Base-by-base conservation (phyloP, 2,797 vertebrate species). In the Darevskia nairensis region DNA sequence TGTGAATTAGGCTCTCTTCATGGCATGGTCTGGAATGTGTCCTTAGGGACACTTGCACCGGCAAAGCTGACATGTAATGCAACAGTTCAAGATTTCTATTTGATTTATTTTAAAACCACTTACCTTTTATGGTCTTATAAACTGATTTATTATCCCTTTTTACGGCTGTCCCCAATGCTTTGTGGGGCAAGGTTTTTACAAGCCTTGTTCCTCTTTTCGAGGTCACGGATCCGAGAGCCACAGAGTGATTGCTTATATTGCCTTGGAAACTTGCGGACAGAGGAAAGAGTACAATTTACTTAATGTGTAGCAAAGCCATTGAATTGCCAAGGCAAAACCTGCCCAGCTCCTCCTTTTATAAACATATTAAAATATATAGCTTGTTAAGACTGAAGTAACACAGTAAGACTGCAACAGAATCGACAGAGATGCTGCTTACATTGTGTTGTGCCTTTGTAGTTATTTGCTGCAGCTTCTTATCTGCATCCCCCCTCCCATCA, bases 181-280 rank as follows among this genome's bases (percentile, higher is more conserved):
- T 94, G 91, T 80, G 92, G 86, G 81, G 88, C 93, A 46, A 92
- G 90, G 91, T 92, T 96, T 96, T 96, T 94, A 93, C 92, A 88
- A 94, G 76, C 74, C 61, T 92, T 89, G 72, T 89, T 86, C 25
- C 87, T 92, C 27, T 71, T 96, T 96, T 95, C 92, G 93, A 96
- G 95, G 94, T 95, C 94, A 96, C 85, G 11, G 82, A 94, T 71
- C 89, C 87, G 35, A 82, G 88, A 96, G 87, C 94, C 89, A 89
- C 90, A 77, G 90, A 27, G 46, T 90, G 89, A 94, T 71, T 91
- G 29, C 78, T 85, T 92, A 88, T 41, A 89, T 39, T 86, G 88
- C 74, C 41, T 91, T 8, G 77, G 66, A 84, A 46, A 80, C 44
- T n/a, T 41, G 77, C 41, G 55, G 0, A 0, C 61, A 82, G 76